Evolutionary conservation across 64 coral and sea anemone species (phyloP).

Genomic region (Exaiptasia diaphana): DNA sequence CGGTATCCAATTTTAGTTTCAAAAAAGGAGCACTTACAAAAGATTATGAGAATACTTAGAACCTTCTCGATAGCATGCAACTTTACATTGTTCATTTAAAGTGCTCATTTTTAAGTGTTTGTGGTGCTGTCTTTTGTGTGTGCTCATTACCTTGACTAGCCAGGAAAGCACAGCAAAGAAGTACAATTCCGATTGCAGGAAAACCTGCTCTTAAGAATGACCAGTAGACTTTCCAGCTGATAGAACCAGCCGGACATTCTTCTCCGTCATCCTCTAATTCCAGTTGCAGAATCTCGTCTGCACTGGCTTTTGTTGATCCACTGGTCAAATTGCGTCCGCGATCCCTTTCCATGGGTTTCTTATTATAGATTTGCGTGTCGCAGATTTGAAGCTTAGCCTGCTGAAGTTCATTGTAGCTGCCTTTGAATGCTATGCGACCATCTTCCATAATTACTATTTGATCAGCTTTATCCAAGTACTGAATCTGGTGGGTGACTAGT

Average conservation of each 20-base stretch:
- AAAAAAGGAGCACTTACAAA: background rate
- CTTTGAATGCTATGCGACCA: background rate
- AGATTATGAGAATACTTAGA: background rate
- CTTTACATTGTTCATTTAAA: too few species aligned
- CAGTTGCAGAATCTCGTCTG: too few species aligned
- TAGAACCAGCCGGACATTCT: constrained; percentile 3
- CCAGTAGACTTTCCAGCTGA: constrained; percentile 49
- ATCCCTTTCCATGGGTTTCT: background rate
- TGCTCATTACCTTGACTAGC: constrained; percentile 35
- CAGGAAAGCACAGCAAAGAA: constrained; percentile 2
- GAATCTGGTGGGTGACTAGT: constrained; percentile 41
- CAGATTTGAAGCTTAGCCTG: background rate
- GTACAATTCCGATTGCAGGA: background rate
- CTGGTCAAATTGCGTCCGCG: too few species aligned
- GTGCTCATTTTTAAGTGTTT: too few species aligned
- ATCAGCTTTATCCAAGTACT: constrained; percentile 31
- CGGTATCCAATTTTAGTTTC: background rate
- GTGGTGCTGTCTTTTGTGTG: background rate
- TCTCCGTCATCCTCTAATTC: constrained; percentile 9
- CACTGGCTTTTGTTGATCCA: background rate
- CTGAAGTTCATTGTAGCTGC: background rate
- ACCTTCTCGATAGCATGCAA: too few species aligned
- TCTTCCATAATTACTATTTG: constrained; percentile 26
- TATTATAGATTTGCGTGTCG: background rate
- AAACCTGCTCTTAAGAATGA: constrained; percentile 40